Base-by-base conservation (phyloP, 2,888 invertebrate species). In the Tryphoninae sp. region DNA sequence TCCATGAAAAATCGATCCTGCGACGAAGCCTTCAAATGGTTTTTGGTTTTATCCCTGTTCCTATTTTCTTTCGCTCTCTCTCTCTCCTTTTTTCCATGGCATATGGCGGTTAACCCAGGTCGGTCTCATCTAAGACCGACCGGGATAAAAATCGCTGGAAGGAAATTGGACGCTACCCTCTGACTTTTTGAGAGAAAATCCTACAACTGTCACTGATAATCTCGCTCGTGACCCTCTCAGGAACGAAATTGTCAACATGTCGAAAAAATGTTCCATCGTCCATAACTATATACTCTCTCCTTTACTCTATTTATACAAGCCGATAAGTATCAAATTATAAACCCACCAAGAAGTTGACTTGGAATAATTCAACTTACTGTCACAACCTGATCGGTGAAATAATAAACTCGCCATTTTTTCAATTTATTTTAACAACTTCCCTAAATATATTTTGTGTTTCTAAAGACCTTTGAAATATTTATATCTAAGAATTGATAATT, bases 1-100 rank as follows among this genome's bases (percentile, higher is more conserved):
- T 62, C 55, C 61, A 65, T 74, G 77, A 73, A 78, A 76, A 81
- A 81, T 81, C 73, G 81, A 81, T 81, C 71, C 58, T 62, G 76
- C 53, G 67, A 33, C 33, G 33, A 78, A 61, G 6, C 55, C 74
- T 53, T 68, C 55, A 53, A 68, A 76, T 77, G 77, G 61, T 53
- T 61, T 33, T 73, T 26, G 53, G 33, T 64, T 49, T 16, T 49
- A 61, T 49, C 67, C 72, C 58, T 51, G 19, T 53, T 26, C n/a
- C 22, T n/a, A 45, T 45, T 45, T 55, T 16, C 1, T 16, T 1
- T 23, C 23, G 1, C 19, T 19, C 19, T 19, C 23, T 23, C 23
- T 23, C 23, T 26, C 7, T 26, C 16, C 65, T 53, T 65, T 68
- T 74, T 65, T 55, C 45, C 61, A 51, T 55, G 19, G 19, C 55